Conservation (phyloP, 1,140 invertebrate species). For the Drosophila biarmipes region DNA sequence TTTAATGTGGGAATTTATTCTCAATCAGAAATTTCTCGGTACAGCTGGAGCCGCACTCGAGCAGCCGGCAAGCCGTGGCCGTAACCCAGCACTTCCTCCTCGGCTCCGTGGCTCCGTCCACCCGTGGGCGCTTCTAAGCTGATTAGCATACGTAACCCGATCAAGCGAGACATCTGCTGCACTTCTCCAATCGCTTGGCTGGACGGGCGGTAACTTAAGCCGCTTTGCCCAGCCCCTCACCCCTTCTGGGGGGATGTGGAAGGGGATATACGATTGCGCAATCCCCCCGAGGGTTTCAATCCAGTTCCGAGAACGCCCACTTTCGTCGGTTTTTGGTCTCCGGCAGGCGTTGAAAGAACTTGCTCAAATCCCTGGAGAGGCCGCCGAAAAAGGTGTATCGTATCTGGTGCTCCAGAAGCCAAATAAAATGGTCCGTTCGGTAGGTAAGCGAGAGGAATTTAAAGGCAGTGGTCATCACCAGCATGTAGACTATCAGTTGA, state of each 20-base stretch:
- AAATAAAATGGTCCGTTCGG: slow-evolving; percentile 52
- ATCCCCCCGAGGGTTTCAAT: slow-evolving; percentile 33
- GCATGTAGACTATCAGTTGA: slow-evolving; percentile 37
- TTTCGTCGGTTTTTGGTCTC: background rate
- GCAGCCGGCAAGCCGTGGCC: slow-evolving; percentile 14
- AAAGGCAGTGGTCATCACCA: slow-evolving; percentile 41
- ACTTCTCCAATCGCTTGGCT: slow-evolving; percentile 26
- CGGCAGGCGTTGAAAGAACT: slow-evolving; percentile 42
- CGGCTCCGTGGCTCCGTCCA: slow-evolving; percentile 5
- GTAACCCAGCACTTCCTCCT: slow-evolving; percentile 18
- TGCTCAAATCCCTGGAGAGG: slow-evolving; percentile 45
- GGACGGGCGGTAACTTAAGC: slow-evolving; percentile 41
- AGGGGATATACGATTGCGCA: slow-evolving; percentile 12
- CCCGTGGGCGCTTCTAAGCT: slow-evolving; percentile 29
- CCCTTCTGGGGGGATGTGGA: background rate
- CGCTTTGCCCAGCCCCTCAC: slow-evolving; percentile 21
- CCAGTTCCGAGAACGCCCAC: slow-evolving; percentile 34
- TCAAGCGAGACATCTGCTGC: slow-evolving; percentile 46
- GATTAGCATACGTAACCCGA: slow-evolving; percentile 49
- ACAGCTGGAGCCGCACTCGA: slow-evolving; percentile 5
- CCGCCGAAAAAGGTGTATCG: slow-evolving; percentile 61
- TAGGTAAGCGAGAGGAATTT: slow-evolving; percentile 45
- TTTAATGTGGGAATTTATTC: slow-evolving; percentile 22
- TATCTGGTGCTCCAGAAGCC: slow-evolving; percentile 48
- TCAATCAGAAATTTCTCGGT: slow-evolving; percentile 23